phyloP scores from a whole-genome alignment of 1,140 invertebrate species.

The Thaumatotibia leucotreta region DNA sequence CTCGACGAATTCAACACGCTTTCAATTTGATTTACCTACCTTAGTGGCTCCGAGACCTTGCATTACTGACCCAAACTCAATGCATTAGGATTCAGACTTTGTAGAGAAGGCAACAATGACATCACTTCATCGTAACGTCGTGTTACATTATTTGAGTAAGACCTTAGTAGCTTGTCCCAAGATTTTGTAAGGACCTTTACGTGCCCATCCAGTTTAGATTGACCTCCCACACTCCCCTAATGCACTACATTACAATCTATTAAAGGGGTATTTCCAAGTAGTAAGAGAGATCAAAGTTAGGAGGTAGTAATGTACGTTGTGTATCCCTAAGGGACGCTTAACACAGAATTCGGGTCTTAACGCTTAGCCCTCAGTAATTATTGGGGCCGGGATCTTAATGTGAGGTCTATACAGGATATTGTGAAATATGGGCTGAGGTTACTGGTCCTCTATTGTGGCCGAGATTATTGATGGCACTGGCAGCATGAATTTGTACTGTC shows the following conservation, averaged over 20 bases:
- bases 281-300: conserved; percentile 43
- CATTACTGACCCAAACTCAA: conserved; percentile 15
- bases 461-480: too few species aligned
- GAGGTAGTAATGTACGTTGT: conserved; percentile 56
- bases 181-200: conserved; percentile 38
- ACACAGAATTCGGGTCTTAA: conserved; percentile 63
- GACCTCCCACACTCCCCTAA: conserved; percentile 23
- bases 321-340: conserved; percentile 59
- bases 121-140: conserved; percentile 24
- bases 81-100: conserved; percentile 16
- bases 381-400: conserved; percentile 40
- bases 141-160: conserved; percentile 33
- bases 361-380: conserved; percentile 65
- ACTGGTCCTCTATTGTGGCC: too few species aligned
- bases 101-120: not conserved
- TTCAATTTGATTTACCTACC: conserved; percentile 28
- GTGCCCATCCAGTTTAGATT: conserved; percentile 28
- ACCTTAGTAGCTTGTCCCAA: conserved; percentile 32
- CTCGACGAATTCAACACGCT: conserved; percentile 18
- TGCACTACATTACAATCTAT: not conserved
- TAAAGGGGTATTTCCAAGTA: conserved; percentile 15
- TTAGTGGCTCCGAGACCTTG: not conserved
- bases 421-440: conserved; percentile 30
- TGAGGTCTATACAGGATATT: conserved; percentile 39
- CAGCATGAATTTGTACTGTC: not conserved